Evolutionary conservation across 2,797 vertebrate species (phyloP), one percentile per base, ranked within the genome.

Genomic region (Iguana delicatissima): DNA sequence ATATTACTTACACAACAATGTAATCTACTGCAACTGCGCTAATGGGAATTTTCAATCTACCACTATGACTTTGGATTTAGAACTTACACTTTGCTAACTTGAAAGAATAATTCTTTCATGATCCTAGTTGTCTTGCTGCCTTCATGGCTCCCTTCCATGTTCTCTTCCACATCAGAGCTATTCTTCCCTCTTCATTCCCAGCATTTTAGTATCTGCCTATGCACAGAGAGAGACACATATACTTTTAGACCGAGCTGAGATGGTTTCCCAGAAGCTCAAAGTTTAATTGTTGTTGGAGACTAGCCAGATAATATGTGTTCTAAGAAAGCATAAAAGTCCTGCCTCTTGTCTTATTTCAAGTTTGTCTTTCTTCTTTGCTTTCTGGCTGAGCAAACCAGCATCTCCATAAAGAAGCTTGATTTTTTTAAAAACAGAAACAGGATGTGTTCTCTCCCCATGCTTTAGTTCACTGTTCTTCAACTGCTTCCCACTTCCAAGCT

Each of bases 261-360:
- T 86, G 1, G 20, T 72, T 84, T 92, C 6, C 50, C 1, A 46
- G 76, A 89, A 91, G 1, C 89, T 89, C 35, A 62, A 77, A 86
- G 32, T 57, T 85, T 81, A 79, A 87, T 6, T 0, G 1, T 42
- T 72, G 13, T 20, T 92, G 81, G 87, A 92, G 92, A 90, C 9
- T 1, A 35, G 81, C 52, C 90, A 90, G 64, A 67, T 91, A 91
- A 69, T 20, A 74, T 84, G 81, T 9, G 73, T 84, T 92, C 26
- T 64, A 88, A 29, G 3, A 14, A 86, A 91, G 90, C 6, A 89
- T 84, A 82, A 82, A 6, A 8, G 10, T 80, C 3, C 59, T 52
- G 46, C 80, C 80, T 88, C 1, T 14, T 6, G 0, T 46, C 7
- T 88, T 89, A 14, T 24, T 93, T 57, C 20, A 38, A 88, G 81